Evolutionary conservation across 2,113 vertebrate species (phyloP), one percentile per base, ranked within the genome.

Genomic region (Tupaia chinensis): DNA sequence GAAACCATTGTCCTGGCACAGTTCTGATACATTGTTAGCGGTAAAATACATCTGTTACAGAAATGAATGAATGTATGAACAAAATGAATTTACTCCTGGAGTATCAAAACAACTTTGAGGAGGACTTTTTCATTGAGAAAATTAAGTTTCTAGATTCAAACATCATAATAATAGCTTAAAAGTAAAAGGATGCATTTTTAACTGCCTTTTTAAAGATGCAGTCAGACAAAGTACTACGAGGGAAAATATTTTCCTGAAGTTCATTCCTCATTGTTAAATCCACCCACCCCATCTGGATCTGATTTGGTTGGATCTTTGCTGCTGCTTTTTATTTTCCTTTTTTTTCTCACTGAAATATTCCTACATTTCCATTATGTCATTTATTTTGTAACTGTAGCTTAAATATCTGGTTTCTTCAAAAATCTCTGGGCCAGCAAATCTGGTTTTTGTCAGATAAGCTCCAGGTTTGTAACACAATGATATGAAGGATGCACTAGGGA

Each of bases 381-480:
- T 70, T 58, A 74, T 96, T 98, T 97, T 89, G 10, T 79, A 96
- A 89, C 44, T 32, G 11, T 77, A 93, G 81, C 69, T 87, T 94
- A 70, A 94, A 34, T 90, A 91, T 92, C 34, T 95, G 20, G 80
- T 95, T 97, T 96, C 93, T 96, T 95, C 66, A 90, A 29, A 60
- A 83, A 20, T 65, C 63, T 87, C 70, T 80, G 56, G 32, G 34
- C 70, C 94, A 92, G 7, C 58, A 76, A 96, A 90, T 63, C n/a
- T 12, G 65, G 87, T 79, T 96, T 91, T 77, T 80, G 54, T 93
- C 84, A 89, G 27, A 11, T 92, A 94, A 96, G 74, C 19, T 1
- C 1, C 70, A 76, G 76, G 13, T 34, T 69, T 88, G 23, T 70
- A 74, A 87, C 1, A 82, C 2, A 19, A 12, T 9, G 88, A 92